Evolutionary conservation across 2,113 vertebrate genomes (phyloP).

Genomic region (Malaclemys terrapin): DNA sequence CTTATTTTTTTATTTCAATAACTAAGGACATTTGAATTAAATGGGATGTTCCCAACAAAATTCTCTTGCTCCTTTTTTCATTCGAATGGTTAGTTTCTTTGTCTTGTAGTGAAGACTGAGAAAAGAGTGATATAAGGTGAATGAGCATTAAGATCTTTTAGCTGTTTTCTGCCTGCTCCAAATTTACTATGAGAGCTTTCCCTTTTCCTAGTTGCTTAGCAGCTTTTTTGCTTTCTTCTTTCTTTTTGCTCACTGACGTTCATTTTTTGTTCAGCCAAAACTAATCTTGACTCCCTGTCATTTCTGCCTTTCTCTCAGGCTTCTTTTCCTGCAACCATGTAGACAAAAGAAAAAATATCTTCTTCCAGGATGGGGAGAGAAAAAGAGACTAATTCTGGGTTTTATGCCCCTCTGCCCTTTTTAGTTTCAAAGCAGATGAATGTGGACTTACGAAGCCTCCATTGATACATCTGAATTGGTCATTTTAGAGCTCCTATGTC

Average conservation of each 20-base stretch:
- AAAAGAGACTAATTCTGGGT: constrained; percentile 48
- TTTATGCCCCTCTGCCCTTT: constrained; percentile 62
- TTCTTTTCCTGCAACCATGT: constrained; percentile 41
- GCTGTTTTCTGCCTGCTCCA: not conserved
- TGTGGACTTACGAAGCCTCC: constrained; percentile 58
- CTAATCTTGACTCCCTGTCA: constrained; percentile 17
- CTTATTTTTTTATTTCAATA: constrained; percentile 11
- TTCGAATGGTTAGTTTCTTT: not conserved
- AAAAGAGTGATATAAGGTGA: not conserved
- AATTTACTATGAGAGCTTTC: not conserved
- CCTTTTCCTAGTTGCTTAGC: not conserved
- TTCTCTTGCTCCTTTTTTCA: not conserved
- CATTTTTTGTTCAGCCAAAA: constrained; percentile 43
- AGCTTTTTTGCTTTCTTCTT: not conserved
- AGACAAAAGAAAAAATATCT: constrained; percentile 26
- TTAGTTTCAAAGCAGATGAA: constrained; percentile 68
- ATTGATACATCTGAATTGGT: constrained; percentile 45
- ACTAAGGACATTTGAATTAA: not conserved
- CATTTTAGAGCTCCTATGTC: constrained; percentile 48
- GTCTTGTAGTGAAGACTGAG: not conserved
- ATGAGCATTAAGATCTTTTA: not conserved
- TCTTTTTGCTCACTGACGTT: constrained; percentile 33
- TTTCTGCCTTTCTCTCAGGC: constrained; percentile 14
- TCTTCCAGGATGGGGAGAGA: constrained; percentile 15
- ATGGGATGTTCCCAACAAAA: not conserved